Evolutionary conservation across 2,113 vertebrate genomes (phyloP).

Genomic region (Cyanoramphus novaezelandiae): DNA sequence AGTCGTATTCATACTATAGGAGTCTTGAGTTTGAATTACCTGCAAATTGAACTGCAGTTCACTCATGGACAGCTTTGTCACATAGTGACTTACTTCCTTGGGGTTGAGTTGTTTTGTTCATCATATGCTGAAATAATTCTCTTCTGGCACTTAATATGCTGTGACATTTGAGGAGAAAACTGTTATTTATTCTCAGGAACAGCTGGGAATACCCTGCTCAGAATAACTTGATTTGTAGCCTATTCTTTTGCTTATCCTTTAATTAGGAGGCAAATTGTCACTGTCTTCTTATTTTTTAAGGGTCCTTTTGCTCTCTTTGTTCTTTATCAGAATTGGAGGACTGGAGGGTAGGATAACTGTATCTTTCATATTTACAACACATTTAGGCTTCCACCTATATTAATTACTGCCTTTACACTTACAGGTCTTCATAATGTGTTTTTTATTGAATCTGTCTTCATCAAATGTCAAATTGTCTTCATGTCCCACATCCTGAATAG

Average conservation of each 20-base stretch:
- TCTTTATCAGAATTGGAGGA: not conserved
- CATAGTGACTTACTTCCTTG: not conserved
- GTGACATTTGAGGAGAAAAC: conserved; percentile 55
- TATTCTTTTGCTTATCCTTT: conserved; percentile 2
- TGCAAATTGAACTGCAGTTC: not conserved
- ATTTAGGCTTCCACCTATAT: not conserved
- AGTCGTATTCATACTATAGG: not conserved
- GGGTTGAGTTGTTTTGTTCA: conserved; percentile 6
- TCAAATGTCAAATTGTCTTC: not conserved
- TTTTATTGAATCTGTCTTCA: not conserved
- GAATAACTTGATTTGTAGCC: conserved; percentile 10
- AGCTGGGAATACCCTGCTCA: not conserved
- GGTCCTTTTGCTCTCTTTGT: not conserved
- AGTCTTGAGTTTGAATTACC: not conserved
- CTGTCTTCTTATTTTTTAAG: not conserved
- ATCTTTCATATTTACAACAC: not conserved
- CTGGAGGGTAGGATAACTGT: not conserved
- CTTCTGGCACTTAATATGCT: conserved; percentile 36
- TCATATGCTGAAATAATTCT: conserved; percentile 34
- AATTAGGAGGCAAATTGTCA: conserved; percentile 11
- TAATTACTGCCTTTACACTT: not conserved
- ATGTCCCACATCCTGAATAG: not conserved
- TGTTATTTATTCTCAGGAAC: not conserved
- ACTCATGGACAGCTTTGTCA: not conserved
- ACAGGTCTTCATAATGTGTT: not conserved